A percentile compares a stretch with the other conserved stretches of the same genome.
Evolutionary conservation across 1,140 invertebrate genomes (phyloP).

Genomic region (Drosophila simulans): DNA sequence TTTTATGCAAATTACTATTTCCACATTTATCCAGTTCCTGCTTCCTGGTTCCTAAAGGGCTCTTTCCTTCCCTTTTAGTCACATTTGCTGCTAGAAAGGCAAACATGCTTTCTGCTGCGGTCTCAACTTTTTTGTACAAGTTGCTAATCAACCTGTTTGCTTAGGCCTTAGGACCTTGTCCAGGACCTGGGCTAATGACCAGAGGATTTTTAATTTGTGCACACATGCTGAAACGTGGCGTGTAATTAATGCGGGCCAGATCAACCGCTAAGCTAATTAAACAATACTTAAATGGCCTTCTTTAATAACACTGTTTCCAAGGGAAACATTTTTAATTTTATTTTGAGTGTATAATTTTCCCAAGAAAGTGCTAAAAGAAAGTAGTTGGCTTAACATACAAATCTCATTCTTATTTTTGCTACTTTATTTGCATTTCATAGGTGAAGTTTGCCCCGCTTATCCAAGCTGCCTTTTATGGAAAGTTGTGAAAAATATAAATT

Average conservation of each 20-base stretch:
- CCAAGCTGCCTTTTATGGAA: constrained; percentile 26
- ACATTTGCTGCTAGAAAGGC: constrained; percentile 67
- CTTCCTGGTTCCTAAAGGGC: background rate
- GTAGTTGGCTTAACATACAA: background rate
- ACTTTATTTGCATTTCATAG: constrained; percentile 53
- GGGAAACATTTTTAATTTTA: background rate
- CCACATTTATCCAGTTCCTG: constrained; percentile 12
- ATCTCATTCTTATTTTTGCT: constrained; percentile 4
- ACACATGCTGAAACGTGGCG: constrained; percentile 23
- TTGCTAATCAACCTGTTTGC: constrained; percentile 78
- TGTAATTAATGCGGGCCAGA: constrained; percentile 20
- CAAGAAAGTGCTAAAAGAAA: background rate
- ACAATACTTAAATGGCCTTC: constrained; percentile 31
- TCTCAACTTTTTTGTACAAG: constrained; percentile 25
- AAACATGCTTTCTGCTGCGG: constrained; percentile 53
- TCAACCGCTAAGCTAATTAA: constrained; percentile 17
- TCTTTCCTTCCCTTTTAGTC: constrained; percentile 25
- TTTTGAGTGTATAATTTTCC: background rate
- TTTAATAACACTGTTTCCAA: background rate
- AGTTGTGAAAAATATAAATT: constrained; percentile 65
- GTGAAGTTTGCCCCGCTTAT: constrained; percentile 14
- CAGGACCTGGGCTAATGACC: constrained; percentile 34
- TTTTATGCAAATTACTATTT: constrained; percentile 76
- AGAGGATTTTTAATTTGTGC: constrained; percentile 61
- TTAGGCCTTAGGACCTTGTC: constrained; percentile 41